Conservation (phyloP, 2,797 vertebrate genomes). For the Melopsittacus undulatus region DNA sequence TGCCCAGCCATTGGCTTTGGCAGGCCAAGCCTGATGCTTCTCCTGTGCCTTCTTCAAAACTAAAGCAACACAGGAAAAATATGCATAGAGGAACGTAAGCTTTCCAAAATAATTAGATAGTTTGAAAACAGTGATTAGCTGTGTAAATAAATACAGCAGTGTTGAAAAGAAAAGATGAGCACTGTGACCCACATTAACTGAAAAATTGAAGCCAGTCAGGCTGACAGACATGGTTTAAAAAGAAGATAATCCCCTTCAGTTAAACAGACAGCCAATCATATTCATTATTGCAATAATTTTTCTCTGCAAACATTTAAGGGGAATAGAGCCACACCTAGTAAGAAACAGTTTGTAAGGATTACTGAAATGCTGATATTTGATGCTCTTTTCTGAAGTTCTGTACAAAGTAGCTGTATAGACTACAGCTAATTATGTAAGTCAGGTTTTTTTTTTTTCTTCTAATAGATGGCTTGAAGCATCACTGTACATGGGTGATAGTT, state of each 20-base stretch:
- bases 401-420: neutral
- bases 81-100: neutral
- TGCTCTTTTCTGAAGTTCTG: neutral
- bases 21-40: neutral
- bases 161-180: conserved; percentile 21
- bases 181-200: conserved; percentile 9
- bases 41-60: neutral
- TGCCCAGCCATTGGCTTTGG: neutral
- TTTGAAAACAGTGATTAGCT: conserved; percentile 23
- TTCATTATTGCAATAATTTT: neutral
- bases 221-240: neutral
- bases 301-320: neutral
- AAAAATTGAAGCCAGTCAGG: conserved; percentile 30
- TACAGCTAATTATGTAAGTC: conserved; percentile 22
- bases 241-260: conserved; percentile 3
- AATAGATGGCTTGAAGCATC: neutral
- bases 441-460: neutral
- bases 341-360: neutral
- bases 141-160: conserved; percentile 16
- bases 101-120: conserved; percentile 13
- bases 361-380: neutral
- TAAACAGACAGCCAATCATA: neutral
- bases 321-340: neutral
- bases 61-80: neutral
- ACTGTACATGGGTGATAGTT: neutral